These are phyloP conservation scores for Sinocyclocheilus anophthalmus DNA, from an alignment of 2,113 vertebrate genomes.

Conservation along the genomic window DNA sequence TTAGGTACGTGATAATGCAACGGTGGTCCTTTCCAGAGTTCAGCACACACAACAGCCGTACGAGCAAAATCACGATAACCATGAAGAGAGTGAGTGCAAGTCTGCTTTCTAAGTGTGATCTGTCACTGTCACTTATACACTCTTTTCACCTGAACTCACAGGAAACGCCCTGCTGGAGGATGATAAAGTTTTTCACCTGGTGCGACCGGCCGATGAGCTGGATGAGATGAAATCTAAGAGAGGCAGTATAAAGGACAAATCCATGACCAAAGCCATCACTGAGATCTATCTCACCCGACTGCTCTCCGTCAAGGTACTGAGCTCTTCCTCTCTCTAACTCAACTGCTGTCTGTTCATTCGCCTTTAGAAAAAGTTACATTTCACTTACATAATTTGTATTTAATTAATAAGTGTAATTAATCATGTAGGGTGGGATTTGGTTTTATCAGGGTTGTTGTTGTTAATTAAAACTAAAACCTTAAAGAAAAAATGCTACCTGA, in stretches of 20 bases:
- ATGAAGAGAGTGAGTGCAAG: conserved; percentile 87
- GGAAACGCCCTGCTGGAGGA: conserved; percentile 95
- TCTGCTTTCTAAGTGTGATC: not conserved
- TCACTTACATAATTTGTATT: no score
- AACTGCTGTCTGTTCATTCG: not conserved
- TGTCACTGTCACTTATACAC: not conserved
- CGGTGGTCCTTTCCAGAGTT: conserved; percentile 88
- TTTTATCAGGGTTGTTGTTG: no score
- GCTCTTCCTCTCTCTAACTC: not conserved
- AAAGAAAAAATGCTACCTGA: no score
- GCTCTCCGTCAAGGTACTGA: conserved; percentile 93
- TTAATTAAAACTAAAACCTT: no score
- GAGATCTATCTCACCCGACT: conserved; percentile 98
- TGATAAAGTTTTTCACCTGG: conserved; percentile 95
- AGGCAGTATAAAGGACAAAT: conserved; percentile 96
- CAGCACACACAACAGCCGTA: conserved; percentile 87
- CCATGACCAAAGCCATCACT: conserved; percentile 98
- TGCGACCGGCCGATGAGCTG: conserved; percentile 89
- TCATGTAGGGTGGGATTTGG: no score
- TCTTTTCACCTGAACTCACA: conserved; percentile 60
- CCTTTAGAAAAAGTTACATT: not conserved
- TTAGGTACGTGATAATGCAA: conserved; percentile 93
- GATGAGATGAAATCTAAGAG: conserved; percentile 95
- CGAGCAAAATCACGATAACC: conserved; percentile 93
- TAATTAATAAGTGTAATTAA: no score